Percentiles rank a stretch among this genome's conserved stretches.
Conservation (phyloP, 2,113 vertebrate species). For the Pristiophorus japonicus region DNA sequence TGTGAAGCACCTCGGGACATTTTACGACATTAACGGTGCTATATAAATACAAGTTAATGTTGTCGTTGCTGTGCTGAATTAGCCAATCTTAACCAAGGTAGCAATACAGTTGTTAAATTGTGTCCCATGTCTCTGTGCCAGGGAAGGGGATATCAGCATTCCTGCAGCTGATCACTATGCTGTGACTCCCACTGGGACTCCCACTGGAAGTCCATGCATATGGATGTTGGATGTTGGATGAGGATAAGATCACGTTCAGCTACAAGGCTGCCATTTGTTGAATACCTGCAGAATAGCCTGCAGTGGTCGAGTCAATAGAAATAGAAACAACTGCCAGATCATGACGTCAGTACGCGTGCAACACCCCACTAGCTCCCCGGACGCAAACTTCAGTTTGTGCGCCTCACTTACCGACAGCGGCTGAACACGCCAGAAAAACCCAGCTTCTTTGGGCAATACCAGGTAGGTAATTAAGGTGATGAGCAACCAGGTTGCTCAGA, state of each 20-base stretch:
- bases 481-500: no score
- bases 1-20: no score
- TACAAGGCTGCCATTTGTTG: neutral
- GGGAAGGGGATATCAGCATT: neutral
- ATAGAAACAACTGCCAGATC: no score
- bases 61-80: neutral
- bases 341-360: no score
- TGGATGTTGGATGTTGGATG: neutral
- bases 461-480: no score
- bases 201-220: neutral
- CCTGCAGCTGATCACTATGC: neutral
- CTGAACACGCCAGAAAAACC: no score
- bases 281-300: neutral
- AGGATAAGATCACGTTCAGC: neutral
- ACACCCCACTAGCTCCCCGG: no score
- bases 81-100: neutral
- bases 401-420: no score
- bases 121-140: neutral
- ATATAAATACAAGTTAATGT: no score
- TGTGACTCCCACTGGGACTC: neutral
- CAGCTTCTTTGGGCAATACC: no score
- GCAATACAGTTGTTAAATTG: neutral
- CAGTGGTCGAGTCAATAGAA: neutral
- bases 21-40: no score
- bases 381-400: no score